These are phyloP conservation scores for Psammodynastes pulverulentus DNA, from an alignment of 2,113 vertebrate genomes.

Conservation along the genomic window DNA sequence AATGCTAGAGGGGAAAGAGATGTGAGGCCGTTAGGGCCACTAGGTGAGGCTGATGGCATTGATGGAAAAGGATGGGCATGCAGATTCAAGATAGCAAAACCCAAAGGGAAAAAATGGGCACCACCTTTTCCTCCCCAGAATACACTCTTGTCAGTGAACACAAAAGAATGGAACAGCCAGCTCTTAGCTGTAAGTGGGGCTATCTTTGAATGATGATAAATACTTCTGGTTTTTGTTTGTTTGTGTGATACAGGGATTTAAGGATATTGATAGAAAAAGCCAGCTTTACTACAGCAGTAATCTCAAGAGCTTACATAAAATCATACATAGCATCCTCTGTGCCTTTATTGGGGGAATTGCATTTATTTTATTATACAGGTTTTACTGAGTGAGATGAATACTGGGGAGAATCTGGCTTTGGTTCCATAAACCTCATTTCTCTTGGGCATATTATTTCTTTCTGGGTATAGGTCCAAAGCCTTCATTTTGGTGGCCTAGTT, in stretches of 20 bases:
- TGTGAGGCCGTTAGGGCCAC: constrained; percentile 43
- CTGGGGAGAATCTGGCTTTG: background rate
- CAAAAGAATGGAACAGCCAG: background rate
- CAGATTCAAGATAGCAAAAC: background rate
- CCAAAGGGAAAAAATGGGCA: background rate
- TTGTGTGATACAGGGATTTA: background rate
- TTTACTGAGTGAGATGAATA: background rate
- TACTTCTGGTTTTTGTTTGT: background rate
- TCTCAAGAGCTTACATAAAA: background rate
- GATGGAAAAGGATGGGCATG: constrained; percentile 1
- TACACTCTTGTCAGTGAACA: background rate
- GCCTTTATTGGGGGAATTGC: background rate
- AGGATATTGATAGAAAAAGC: background rate
- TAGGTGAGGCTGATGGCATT: constrained; percentile 5
- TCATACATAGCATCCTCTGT: background rate
- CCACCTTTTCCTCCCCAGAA: background rate
- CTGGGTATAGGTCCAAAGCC: background rate
- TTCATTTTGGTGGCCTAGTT: background rate
- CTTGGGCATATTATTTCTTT: background rate
- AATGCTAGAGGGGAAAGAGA: constrained; percentile 76
- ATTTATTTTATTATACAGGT: background rate
- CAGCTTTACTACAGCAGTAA: background rate
- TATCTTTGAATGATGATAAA: background rate
- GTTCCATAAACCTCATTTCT: background rate
- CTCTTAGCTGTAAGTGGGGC: background rate